Conservation (phyloP, 2,888 invertebrate species). For the Malthinus flaveolus region DNA sequence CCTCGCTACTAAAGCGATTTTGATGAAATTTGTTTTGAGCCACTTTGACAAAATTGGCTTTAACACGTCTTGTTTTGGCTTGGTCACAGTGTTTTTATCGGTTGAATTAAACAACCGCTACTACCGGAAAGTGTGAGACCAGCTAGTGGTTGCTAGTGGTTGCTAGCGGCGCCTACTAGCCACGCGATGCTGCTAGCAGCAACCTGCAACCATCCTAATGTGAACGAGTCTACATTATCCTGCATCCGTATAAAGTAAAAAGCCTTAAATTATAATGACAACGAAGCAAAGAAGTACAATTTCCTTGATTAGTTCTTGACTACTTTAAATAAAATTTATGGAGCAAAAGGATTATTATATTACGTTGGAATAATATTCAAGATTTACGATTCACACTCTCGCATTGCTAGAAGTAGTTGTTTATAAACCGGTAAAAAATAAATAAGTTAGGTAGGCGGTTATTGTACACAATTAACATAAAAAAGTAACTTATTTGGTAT, state of each 20-base stretch:
- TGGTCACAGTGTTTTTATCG: no score
- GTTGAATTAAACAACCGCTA: no score
- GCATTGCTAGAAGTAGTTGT: constrained; percentile 17
- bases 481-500: constrained; percentile 17
- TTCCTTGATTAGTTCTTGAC: constrained; percentile 15
- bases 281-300: constrained; percentile 19
- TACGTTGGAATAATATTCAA: constrained; percentile 13
- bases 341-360: constrained; percentile 15
- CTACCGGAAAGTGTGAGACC: no score
- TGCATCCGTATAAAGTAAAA: background rate
- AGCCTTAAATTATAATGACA: background rate
- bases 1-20: no score
- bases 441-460: constrained; percentile 15
- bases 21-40: no score
- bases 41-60: no score
- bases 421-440: constrained; percentile 20
- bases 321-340: constrained; percentile 15
- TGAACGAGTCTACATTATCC: no score
- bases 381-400: constrained; percentile 19
- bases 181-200: no score
- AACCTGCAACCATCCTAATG: no score
- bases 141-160: no score
- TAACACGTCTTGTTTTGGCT: no score
- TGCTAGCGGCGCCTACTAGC: no score
- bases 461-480: constrained; percentile 22